phyloP scores from a whole-genome alignment of 1,140 invertebrate genomes.

The Dendrolimus kikuchii region DNA sequence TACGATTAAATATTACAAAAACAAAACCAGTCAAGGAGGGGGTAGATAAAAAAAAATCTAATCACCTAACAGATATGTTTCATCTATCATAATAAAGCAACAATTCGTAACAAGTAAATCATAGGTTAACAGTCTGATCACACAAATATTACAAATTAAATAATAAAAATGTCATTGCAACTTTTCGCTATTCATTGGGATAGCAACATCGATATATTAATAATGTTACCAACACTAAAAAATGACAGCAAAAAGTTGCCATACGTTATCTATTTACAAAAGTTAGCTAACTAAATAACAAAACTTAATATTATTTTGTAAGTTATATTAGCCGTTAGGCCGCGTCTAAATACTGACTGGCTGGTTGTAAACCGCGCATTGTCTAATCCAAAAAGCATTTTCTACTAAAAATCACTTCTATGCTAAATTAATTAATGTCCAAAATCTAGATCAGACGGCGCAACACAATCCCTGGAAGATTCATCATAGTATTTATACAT shows the following conservation, averaged over 20 bases:
- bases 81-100: constrained; percentile 52
- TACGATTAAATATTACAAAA: constrained; percentile 25
- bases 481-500: no score
- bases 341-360: constrained; percentile 62
- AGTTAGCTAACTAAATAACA: constrained; percentile 71
- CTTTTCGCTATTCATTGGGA: no score
- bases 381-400: constrained; percentile 28
- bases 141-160: constrained; percentile 70
- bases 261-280: constrained; percentile 68
- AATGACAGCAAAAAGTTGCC: constrained; percentile 14
- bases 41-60: constrained; percentile 33
- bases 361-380: constrained; percentile 32
- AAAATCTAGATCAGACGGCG: constrained; percentile 23
- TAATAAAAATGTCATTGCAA: constrained; percentile 42
- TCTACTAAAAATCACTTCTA: constrained; percentile 38
- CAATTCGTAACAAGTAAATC: constrained; percentile 68
- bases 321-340: constrained; percentile 39
- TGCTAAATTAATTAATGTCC: constrained; percentile 55
- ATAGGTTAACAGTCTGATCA: constrained; percentile 69
- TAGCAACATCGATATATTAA: no score
- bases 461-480: not conserved
- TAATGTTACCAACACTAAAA: no score
- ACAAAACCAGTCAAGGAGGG: constrained; percentile 31
- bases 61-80: constrained; percentile 57
- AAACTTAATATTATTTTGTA: constrained; percentile 61